These are phyloP conservation scores for Anthophora plumipes DNA, from an alignment of 2,888 invertebrate species.

Conservation along the genomic window DNA sequence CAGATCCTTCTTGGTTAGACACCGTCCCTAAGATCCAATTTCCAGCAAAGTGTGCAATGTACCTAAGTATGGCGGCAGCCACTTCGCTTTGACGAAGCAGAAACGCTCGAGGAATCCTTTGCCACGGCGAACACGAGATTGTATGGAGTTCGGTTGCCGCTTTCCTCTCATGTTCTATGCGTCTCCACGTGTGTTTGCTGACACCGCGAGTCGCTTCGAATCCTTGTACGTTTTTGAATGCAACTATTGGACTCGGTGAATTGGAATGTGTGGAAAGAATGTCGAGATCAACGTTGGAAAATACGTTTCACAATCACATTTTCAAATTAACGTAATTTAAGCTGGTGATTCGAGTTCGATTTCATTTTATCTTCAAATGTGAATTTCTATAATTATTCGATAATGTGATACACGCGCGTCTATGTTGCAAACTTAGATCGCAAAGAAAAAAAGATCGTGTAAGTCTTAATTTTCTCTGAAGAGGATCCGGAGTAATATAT, in stretches of 20 bases:
- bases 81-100: constrained; percentile 65
- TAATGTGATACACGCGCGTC: no score
- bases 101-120: constrained; percentile 52
- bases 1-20: constrained; percentile 67
- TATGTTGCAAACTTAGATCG: no score
- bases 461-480: no score
- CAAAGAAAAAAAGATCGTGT: no score
- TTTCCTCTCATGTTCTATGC: constrained; percentile 1
- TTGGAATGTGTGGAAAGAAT: not conserved
- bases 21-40: constrained; percentile 71
- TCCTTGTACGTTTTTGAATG: no score
- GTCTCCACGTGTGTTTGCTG: constrained; percentile 1
- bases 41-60: constrained; percentile 65
- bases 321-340: no score
- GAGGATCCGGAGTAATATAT: no score
- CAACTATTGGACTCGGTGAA: not conserved
- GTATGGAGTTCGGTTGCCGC: constrained; percentile 20
- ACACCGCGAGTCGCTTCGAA: not conserved
- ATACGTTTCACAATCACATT: no score
- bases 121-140: constrained; percentile 34
- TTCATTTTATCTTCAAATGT: no score
- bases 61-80: constrained; percentile 51
- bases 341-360: no score
- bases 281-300: no score
- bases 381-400: no score